These are phyloP conservation scores for Piprites chloris DNA, from an alignment of 2,113 vertebrate species.

Conservation along the genomic window DNA sequence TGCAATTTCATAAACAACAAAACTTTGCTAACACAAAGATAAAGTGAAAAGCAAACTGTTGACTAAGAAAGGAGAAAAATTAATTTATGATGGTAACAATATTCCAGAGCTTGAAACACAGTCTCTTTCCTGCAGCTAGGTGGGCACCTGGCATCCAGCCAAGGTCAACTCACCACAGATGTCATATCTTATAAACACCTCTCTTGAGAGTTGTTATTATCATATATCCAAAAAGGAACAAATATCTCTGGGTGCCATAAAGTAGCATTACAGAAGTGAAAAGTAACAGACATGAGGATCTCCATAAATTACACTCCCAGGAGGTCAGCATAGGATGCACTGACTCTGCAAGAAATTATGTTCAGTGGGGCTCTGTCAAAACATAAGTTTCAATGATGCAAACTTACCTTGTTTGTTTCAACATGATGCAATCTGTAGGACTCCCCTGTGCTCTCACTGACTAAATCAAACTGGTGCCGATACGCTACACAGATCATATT, in stretches of 20 bases:
- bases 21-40: not conserved
- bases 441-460: conserved; percentile 96
- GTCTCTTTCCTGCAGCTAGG: not conserved
- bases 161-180: too few relatives aligned
- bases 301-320: not conserved
- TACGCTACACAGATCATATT: conserved; percentile 98
- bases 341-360: not conserved
- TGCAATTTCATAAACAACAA: not conserved
- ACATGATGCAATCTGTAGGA: conserved; percentile 89
- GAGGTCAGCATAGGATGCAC: not conserved
- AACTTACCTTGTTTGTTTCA: conserved; percentile 89
- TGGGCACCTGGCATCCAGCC: too few relatives aligned
- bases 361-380: not conserved
- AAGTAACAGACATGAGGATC: not conserved
- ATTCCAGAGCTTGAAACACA: not conserved
- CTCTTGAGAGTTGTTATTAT: not conserved
- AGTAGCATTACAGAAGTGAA: not conserved
- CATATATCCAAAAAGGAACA: not conserved
- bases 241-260: not conserved
- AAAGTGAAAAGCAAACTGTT: not conserved
- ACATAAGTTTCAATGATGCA: not conserved
- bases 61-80: not conserved
- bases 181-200: not conserved
- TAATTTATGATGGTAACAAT: not conserved
- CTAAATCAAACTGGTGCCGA: conserved; percentile 95